Evolutionary conservation across 2,113 vertebrate genomes (phyloP).

Genomic region (Hucho hucho): DNA sequence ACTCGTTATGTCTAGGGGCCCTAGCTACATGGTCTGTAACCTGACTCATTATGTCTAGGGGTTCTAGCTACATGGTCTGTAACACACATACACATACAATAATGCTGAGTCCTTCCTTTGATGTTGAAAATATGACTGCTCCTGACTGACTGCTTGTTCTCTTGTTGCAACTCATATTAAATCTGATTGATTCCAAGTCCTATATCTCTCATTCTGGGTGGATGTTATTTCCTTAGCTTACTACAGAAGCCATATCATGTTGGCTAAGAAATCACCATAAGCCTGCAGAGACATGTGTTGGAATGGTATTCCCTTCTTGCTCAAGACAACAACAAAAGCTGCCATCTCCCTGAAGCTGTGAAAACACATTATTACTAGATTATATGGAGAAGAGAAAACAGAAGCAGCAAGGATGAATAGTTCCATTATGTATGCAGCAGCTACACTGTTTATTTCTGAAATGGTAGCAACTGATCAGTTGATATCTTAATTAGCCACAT

Average conservation of each 20-base stretch:
- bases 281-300: neutral
- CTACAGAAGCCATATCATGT: neutral
- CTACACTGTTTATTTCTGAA: constrained; percentile 52
- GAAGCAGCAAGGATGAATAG: constrained; percentile 41
- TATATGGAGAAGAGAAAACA: constrained; percentile 22
- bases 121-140: neutral
- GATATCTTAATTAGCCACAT: constrained; percentile 65
- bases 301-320: constrained; percentile 18
- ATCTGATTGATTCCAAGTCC: constrained; percentile 16
- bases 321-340: constrained; percentile 25
- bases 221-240: neutral
- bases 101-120: constrained; percentile 2
- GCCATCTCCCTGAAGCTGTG: constrained; percentile 21
- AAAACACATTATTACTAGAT: constrained; percentile 29
- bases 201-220: neutral
- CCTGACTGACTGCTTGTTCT: constrained; percentile 20
- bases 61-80: too few relatives aligned
- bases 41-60: too few relatives aligned
- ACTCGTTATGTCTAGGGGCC: too few relatives aligned
- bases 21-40: too few relatives aligned
- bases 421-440: constrained; percentile 37
- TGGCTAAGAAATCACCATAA: neutral
- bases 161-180: constrained; percentile 17
- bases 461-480: constrained; percentile 46
- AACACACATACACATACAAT: neutral